Evolutionary conservation across 2,113 vertebrate genomes (phyloP), one percentile per base, ranked within the genome.

Genomic region (Delphinus delphis): DNA sequence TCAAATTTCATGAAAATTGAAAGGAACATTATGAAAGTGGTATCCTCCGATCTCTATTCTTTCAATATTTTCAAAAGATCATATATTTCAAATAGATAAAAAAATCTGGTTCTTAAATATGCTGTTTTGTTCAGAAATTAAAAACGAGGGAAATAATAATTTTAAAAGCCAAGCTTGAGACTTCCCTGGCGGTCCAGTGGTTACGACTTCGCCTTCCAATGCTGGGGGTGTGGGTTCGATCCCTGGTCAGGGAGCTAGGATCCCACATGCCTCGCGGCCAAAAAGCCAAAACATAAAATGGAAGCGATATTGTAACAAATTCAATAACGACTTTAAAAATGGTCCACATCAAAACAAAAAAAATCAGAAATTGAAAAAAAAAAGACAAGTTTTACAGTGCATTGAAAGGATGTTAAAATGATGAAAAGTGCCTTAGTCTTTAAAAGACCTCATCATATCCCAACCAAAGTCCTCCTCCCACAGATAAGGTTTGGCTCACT

Each of bases 1-100:
- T 92, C 2, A 93, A 81, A 65, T 81, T 94, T 95, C 50, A 53
- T 50, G 26, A 82, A 89, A 95, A 70, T 38, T 44, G 31, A 96
- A 94, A 88, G 50, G 23, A 86, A 71, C 21, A 33, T 83, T 94
- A 26, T 95, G 25, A 86, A 93, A 88, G 55, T 70, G 21, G 6
- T 21, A 65, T 63, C 23, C 10, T 67, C 44, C 68, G 23, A 93
- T 71, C 21, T 88, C 26, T 58, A 1, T 63, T 84, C 36, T 88
- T 94, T 76, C 13, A 55, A 15, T 44, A 41, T 87, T 90, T 97
- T 84, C 83, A 87, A 95, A 96, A 65, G 77, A n/a, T 55, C 84
- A 53, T 55, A 6, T 63, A 81, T 67, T 94, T 93, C 38, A 73
- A 93, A 89, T 38, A 90, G 13, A 47, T 33, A 83, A 90, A 73